Evolutionary conservation across 1,140 invertebrate genomes (phyloP).

Genomic region (Aphidius ervi): DNA sequence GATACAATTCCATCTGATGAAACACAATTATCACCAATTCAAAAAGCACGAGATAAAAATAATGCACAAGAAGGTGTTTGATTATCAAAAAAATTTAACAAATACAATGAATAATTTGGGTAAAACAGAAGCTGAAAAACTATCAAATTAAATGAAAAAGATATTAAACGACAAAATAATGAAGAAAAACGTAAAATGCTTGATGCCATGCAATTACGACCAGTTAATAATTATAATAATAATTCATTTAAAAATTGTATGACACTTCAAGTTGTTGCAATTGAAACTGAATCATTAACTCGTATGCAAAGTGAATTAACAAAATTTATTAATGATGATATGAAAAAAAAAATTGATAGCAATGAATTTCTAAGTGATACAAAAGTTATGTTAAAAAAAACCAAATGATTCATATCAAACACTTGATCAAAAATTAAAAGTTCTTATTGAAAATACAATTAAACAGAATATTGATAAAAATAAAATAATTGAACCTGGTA

Average conservation of each 20-base stretch:
- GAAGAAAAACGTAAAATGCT: slow-evolving; percentile 28
- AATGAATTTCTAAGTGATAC: not conserved
- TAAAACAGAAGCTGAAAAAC: slow-evolving; percentile 24
- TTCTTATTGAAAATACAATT: slow-evolving; percentile 42
- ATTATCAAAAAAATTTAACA: slow-evolving; percentile 30
- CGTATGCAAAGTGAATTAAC: slow-evolving; percentile 40
- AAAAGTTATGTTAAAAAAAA: not conserved
- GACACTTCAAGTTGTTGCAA: slow-evolving; percentile 46
- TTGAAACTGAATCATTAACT: slow-evolving; percentile 36
- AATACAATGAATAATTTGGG: slow-evolving; percentile 38
- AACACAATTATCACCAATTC: slow-evolving; percentile 43
- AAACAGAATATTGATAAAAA: slow-evolving; percentile 40
- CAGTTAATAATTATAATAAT: slow-evolving; percentile 30
- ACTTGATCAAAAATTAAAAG: slow-evolving; percentile 41
- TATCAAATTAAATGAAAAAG: slow-evolving; percentile 14
- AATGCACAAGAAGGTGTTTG: slow-evolving; percentile 40
- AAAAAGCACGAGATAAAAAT: slow-evolving; percentile 43
- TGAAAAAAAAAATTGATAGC: slow-evolving; percentile 31
- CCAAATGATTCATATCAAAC: slow-evolving; percentile 29
- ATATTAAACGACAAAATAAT: slow-evolving; percentile 34
- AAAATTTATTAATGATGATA: slow-evolving; percentile 41
- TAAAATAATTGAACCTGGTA: slow-evolving; percentile 15
- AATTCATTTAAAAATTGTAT: slow-evolving; percentile 41
- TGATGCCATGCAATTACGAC: slow-evolving; percentile 43
- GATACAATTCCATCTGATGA: slow-evolving; percentile 41